Percentiles rank a stretch among this genome's conserved stretches.
Conservation (phyloP, 2,113 vertebrate genomes). For the Excalfactoria chinensis region DNA sequence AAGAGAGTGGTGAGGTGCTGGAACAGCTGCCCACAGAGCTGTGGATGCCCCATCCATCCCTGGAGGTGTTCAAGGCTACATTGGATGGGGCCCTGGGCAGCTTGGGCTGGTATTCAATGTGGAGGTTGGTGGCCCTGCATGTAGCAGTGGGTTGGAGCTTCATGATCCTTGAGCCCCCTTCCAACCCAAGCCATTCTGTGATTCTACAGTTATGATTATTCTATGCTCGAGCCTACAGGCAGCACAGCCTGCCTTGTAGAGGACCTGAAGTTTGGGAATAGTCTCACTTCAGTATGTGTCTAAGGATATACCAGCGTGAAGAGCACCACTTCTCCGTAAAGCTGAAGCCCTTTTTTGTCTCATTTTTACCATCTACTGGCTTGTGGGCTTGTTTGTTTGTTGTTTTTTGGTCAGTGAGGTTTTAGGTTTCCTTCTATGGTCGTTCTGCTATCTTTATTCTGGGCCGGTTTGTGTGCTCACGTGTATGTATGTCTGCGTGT, state of each 20-base stretch:
- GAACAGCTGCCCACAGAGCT: no score
- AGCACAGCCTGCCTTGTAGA: background rate
- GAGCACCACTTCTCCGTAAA: background rate
- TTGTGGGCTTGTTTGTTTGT: background rate
- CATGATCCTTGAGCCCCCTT: no score
- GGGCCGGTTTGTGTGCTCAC: background rate
- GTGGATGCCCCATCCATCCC: no score
- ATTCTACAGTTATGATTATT: background rate
- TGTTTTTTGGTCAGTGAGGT: conserved; percentile 13
- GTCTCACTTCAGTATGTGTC: background rate
- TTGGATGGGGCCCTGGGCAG: no score
- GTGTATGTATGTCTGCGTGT: background rate
- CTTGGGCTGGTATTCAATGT: no score
- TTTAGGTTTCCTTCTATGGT: background rate
- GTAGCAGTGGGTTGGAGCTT: no score
- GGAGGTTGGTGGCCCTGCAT: no score
- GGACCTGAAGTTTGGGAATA: background rate
- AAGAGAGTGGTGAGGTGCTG: no score
- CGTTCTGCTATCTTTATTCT: background rate
- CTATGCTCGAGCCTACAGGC: background rate
- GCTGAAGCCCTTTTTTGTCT: background rate
- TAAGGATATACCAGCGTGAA: background rate
- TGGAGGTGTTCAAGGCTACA: no score
- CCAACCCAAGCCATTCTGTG: no score
- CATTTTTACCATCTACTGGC: background rate